A percentile compares a stretch with the other conserved stretches of the same genome.
These are phyloP conservation scores for Bubo bubo DNA, from an alignment of 2,113 vertebrate genomes.

Conservation along the genomic window DNA sequence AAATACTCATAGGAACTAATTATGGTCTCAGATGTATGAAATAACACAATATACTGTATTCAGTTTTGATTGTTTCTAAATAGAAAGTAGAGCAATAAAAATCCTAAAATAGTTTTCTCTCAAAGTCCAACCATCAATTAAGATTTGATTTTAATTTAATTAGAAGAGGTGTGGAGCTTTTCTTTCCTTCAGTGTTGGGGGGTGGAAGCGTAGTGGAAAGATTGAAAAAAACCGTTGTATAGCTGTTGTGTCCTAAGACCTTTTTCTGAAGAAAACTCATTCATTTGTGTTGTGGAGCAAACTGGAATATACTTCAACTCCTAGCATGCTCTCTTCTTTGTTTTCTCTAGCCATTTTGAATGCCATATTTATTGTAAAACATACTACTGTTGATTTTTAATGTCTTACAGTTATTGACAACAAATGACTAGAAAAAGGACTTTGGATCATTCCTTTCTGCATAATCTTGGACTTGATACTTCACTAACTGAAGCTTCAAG, in stretches of 20 bases:
- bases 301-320: background rate
- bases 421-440: background rate
- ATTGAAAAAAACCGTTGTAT: accelerated
- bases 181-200: background rate
- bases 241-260: accelerated
- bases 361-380: background rate
- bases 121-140: background rate
- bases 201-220: background rate
- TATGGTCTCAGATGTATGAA: background rate
- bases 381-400: background rate
- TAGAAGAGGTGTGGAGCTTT: background rate
- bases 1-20: background rate
- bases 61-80: background rate
- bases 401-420: background rate
- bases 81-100: background rate
- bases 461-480: background rate
- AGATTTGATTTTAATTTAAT: background rate
- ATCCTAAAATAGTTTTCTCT: background rate
- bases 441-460: background rate
- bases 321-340: background rate
- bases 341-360: background rate
- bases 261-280: background rate
- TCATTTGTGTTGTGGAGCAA: background rate
- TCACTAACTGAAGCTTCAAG: background rate
- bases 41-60: background rate